Base-by-base conservation (phyloP, 2,797 vertebrate species). In the Naso thynnoides region DNA sequence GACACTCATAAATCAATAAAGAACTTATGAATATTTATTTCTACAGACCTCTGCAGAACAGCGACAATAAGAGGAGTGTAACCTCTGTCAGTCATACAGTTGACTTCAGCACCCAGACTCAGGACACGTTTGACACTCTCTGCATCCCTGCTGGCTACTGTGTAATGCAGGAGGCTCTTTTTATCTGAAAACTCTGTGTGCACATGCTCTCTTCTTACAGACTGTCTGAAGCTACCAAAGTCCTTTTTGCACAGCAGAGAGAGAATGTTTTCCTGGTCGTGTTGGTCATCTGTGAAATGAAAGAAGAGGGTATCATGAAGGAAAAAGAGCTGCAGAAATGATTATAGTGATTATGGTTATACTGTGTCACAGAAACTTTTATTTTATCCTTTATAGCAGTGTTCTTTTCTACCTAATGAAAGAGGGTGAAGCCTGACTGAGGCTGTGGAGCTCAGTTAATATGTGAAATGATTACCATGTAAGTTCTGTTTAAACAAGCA, bases 61-160 rank as follows among this genome's bases (percentile, higher is more conserved):
- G 95, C 95, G 1, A 96, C 14, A 9, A 95, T 92, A 65, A 97
- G 94, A 0, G 96, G 95, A 0, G 94, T 96, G 89, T 94, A 95
- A 63, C 96, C 95, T 9, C 88, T 86, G 36, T 70, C 60, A 0
- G 85, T 95, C 1, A 59, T 83, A 42, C 83, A 85, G 90, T 98
- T 96, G 54, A 96, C 89, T 0, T 91, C 44, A 0, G 92, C 95
- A 2, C 95, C 88, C 2, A 94, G 76, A 62, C 81, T 84, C 66
- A 97, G 90, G 42, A 98, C 93, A 36, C 87, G 79, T 45, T 78
- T 64, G 26, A 96, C 95, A 31, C 88, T 93, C 33, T 92, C 88
- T 26, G 58, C 15, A 4, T 94, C 92, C 44, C 94, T 94, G 29
- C 94, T 93, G 29, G 89, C 87, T 44, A 95, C 95, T 0, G 91